Base-by-base conservation (phyloP, 2,113 vertebrate genomes). In the Heterocephalus glaber region DNA sequence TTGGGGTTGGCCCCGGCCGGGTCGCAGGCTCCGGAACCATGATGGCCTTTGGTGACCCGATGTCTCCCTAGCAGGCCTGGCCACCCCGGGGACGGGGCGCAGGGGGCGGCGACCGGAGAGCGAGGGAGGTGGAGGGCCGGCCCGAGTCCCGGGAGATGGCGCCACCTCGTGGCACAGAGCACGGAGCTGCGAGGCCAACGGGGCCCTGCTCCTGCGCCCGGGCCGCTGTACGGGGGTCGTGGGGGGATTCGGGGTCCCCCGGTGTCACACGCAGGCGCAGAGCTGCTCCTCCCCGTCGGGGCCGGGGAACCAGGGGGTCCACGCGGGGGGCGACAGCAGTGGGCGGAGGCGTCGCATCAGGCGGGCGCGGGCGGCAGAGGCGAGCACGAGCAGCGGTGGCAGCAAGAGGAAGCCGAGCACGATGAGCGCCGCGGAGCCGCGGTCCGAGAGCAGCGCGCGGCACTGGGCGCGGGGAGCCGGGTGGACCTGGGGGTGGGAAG, bases 381-480 rank as follows among this genome's bases (percentile, higher is more conserved):
- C 99, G 72, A 99, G 98, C 17, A 99, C 99, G 12, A 99, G 98
- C 58, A 99, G 99, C 0, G 99, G 99, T 1, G 99, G 99, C 99
- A 99, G 99, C 98, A 99, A 98, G 82, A 99, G 98, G n/a, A 99
- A 99, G 74, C 99, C 99, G 16, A 99, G 97, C 97, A 99, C 99
- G 93, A 99, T 99, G 97, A 99, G 99, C 80, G 99, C 99, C 0
- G 99, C 99, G 58, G 99, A 99, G 96, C 99, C 99, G 98, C 99
- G 99, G 98, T 99, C 99, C 0, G 99, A 99, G 58, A 99, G 97
- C 98, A 99, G 96, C 90, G 95, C 98, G 86, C 95, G 97, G 98
- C 99, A 99, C 8, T 72, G 14, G 94, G 99, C 98, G 60, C 98
- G 97, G 0, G 99, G 98, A 0, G 98, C 95, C 0, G 99, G 99